A percentile compares a stretch with the other conserved stretches of the same genome.
Evolutionary conservation across 2,113 vertebrate genomes (phyloP).

Genomic region (Colistium nudipinnis): DNA sequence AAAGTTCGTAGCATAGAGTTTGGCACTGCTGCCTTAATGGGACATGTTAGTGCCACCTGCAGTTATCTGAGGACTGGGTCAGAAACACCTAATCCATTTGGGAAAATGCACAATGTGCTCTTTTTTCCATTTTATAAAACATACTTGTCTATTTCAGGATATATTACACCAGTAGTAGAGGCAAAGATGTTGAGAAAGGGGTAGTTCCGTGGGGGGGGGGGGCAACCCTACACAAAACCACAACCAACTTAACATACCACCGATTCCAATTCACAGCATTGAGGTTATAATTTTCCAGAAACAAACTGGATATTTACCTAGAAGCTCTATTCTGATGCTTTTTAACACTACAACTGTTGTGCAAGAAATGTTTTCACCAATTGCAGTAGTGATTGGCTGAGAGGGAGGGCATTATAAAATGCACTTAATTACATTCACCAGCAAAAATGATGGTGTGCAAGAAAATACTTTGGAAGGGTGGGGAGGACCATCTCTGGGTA

Average conservation of each 20-base stretch:
- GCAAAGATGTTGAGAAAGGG: background rate
- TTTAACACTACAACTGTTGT: background rate
- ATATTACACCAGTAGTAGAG: background rate
- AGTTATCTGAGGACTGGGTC: background rate
- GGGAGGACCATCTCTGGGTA: constrained; percentile 37
- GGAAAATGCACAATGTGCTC: constrained; percentile 5
- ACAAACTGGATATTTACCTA: constrained; percentile 16
- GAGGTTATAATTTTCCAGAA: constrained; percentile 13
- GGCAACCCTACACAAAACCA: constrained; percentile 31
- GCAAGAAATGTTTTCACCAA: constrained; percentile 11
- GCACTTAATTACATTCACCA: background rate
- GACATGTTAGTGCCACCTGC: constrained; percentile 13
- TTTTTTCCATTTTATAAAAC: background rate
- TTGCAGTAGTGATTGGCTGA: constrained; percentile 7
- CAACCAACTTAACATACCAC: constrained; percentile 28
- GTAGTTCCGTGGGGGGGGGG: background rate
- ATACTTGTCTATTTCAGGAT: background rate
- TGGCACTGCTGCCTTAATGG: background rate
- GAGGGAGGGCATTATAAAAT: constrained; percentile 1
- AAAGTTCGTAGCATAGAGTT: background rate
- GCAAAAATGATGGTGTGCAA: constrained; percentile 14
- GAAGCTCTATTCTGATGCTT: constrained; percentile 9
- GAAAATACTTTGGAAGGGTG: background rate
- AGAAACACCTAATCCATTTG: constrained; percentile 5
- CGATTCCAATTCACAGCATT: constrained; percentile 1